Conservation (phyloP, 2,797 vertebrate species). For the Melopsittacus undulatus region DNA sequence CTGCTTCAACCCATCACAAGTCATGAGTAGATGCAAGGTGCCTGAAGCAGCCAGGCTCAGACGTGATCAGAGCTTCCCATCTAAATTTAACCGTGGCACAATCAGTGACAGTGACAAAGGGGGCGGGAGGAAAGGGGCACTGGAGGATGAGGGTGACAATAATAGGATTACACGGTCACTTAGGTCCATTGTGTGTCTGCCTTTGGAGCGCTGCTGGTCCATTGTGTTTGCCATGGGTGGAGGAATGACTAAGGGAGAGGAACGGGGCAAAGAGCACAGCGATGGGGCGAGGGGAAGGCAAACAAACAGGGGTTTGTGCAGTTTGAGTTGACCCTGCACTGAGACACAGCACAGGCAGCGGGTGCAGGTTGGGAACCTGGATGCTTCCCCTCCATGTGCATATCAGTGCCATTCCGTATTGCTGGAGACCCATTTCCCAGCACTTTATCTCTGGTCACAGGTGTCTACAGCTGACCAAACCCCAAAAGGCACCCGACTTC, state of each 20-base stretch:
- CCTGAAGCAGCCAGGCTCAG: not conserved
- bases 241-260: not conserved
- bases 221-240: not conserved
- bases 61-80: not conserved
- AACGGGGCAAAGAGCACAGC: not conserved
- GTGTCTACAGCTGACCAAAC: not conserved
- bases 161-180: conserved; percentile 61
- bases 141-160: conserved; percentile 42
- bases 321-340: not conserved
- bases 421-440: not conserved
- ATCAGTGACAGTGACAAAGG: not conserved
- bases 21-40: not conserved
- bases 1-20: not conserved
- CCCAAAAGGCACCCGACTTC: not conserved
- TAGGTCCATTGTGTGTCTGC: conserved; percentile 20
- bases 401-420: not conserved
- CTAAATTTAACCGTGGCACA: conserved; percentile 32
- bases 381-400: not conserved
- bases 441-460: not conserved
- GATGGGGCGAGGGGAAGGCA: not conserved
- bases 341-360: not conserved
- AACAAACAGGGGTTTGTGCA: not conserved
- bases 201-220: not conserved
- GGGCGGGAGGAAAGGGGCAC: conserved; percentile 5
- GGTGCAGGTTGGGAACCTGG: rapidly evolving